Evolutionary conservation across 2,888 invertebrate genomes (phyloP).

Genomic region (Electrophaes corylata): DNA sequence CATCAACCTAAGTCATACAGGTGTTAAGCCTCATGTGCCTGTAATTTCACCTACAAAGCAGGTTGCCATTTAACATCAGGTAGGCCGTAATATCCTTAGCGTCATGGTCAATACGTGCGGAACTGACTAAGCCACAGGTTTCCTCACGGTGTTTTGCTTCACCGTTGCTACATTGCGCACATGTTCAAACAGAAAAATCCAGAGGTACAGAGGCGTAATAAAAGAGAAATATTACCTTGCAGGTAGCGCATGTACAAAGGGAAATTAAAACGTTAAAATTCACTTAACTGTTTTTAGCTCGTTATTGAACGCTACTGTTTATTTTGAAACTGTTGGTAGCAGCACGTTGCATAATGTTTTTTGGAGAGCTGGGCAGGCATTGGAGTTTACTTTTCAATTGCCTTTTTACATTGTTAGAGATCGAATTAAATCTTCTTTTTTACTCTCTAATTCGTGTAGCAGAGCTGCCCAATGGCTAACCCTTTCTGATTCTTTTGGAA

Average conservation of each 20-base stretch:
- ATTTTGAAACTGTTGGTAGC: slow-evolving; percentile 18
- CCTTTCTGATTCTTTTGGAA: background rate
- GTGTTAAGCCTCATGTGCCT: too few species aligned
- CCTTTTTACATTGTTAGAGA: slow-evolving; percentile 1
- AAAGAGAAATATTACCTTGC: slow-evolving; percentile 11
- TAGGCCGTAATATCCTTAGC: too few species aligned
- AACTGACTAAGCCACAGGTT: too few species aligned
- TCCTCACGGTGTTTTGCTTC: too few species aligned
- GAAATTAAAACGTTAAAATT: slow-evolving; percentile 23
- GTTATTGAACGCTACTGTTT: slow-evolving; percentile 29
- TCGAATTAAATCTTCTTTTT: background rate
- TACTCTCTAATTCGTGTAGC: background rate
- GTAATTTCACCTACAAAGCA: too few species aligned
- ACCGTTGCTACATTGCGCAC: too few species aligned
- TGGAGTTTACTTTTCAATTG: background rate
- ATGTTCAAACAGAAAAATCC: too few species aligned
- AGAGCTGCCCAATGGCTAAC: too few species aligned
- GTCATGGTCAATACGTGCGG: too few species aligned
- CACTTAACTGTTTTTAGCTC: slow-evolving; percentile 19
- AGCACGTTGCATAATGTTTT: slow-evolving; percentile 1
- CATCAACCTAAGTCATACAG: too few species aligned
- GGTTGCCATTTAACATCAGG: too few species aligned
- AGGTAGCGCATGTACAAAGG: slow-evolving; percentile 13
- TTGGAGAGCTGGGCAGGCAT: background rate
- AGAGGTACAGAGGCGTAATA: background rate